phyloP scores from a whole-genome alignment of 2,888 invertebrate genomes.

The Papilio gigon region DNA sequence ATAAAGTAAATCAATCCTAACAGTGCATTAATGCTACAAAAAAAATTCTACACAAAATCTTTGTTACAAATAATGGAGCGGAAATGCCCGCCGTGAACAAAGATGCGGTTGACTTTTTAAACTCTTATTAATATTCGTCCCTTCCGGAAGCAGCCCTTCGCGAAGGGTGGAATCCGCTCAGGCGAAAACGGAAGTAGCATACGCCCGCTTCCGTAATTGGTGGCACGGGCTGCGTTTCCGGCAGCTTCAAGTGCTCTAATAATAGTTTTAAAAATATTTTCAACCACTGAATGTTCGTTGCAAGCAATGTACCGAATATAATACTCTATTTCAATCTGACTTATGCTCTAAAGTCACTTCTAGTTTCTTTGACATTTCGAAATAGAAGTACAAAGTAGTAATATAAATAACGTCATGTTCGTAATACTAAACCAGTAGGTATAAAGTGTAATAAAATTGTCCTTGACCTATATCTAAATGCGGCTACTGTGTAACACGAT shows the following conservation, averaged over 20 bases:
- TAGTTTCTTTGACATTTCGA: too few species aligned
- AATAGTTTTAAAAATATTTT: slow-evolving; percentile 48
- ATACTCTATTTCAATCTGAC: background rate
- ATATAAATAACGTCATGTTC: background rate
- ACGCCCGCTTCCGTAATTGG: slow-evolving; percentile 73
- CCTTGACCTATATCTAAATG: slow-evolving; percentile 58
- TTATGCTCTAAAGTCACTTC: background rate
- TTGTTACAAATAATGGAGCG: slow-evolving; percentile 54
- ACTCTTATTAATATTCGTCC: slow-evolving; percentile 73
- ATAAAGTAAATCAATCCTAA: background rate
- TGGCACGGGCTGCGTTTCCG: slow-evolving; percentile 78
- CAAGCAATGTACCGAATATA: slow-evolving; percentile 38
- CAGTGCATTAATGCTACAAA: background rate
- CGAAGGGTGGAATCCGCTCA: slow-evolving; percentile 69
- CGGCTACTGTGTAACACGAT: slow-evolving; percentile 44
- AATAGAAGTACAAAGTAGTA: background rate
- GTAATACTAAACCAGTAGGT: background rate
- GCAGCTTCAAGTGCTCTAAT: slow-evolving; percentile 56
- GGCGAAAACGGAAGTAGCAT: slow-evolving; percentile 79
- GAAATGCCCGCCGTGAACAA: slow-evolving; percentile 68
- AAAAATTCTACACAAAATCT: slow-evolving; percentile 39
- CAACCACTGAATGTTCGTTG: slow-evolving; percentile 26
- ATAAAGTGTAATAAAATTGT: slow-evolving; percentile 42
- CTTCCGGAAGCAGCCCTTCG: slow-evolving; percentile 75
- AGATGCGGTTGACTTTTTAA: slow-evolving; percentile 70